Conservation (phyloP, 2,797 vertebrate genomes). For the Pelodytes ibericus region DNA sequence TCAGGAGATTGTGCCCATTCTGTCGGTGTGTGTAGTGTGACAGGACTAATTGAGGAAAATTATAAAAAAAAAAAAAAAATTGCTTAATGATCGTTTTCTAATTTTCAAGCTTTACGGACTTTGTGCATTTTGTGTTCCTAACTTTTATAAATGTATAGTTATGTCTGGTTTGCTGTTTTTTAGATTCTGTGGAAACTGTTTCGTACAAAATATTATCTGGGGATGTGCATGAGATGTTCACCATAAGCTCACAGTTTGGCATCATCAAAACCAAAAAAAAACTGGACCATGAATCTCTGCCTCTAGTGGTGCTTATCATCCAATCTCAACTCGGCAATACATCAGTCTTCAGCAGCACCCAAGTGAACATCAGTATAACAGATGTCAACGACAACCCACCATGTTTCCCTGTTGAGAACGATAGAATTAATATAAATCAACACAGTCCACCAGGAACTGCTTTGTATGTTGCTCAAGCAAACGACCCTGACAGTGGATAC, state of each 20-base stretch:
- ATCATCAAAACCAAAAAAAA: constrained; percentile 75
- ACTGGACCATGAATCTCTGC: constrained; percentile 84
- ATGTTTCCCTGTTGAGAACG: constrained; percentile 69
- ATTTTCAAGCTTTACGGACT: no score
- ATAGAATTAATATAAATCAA: constrained; percentile 73
- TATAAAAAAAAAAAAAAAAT: no score
- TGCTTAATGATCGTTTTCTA: no score
- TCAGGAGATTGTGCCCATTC: constrained; percentile 10
- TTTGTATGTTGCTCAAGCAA: constrained; percentile 84
- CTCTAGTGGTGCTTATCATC: constrained; percentile 75
- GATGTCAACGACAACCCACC: constrained; percentile 90
- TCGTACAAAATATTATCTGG: constrained; percentile 88
- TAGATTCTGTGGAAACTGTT: constrained; percentile 77
- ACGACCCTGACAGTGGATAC: constrained; percentile 81
- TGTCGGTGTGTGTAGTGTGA: constrained; percentile 11
- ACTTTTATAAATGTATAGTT: no score
- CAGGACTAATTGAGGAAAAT: no score
- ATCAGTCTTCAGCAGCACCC: constrained; percentile 78
- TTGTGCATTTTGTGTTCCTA: no score
- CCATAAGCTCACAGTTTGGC: constrained; percentile 79
- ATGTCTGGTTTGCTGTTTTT: constrained; percentile 41
- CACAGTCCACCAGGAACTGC: constrained; percentile 77
- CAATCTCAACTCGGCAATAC: constrained; percentile 78
- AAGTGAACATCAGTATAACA: constrained; percentile 81
- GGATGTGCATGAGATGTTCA: constrained; percentile 79